Evolutionary conservation across 2,797 vertebrate genomes (phyloP).

Genomic region (Chelonia mydas): DNA sequence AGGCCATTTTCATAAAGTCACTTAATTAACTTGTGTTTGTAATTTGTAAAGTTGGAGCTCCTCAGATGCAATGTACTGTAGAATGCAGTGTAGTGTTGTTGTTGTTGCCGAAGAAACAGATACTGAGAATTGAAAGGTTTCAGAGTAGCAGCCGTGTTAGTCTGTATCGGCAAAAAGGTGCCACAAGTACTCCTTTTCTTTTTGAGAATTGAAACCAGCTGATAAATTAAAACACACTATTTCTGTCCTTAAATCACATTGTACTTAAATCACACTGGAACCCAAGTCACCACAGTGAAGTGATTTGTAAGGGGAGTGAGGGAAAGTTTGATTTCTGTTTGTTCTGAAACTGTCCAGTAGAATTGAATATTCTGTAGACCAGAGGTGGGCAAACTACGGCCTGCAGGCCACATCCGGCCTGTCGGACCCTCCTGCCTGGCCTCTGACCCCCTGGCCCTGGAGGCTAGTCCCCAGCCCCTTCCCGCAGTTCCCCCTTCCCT

Average conservation of each 20-base stretch:
- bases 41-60: background rate
- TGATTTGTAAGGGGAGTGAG: background rate
- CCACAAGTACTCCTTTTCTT: too few species aligned
- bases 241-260: background rate
- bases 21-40: background rate
- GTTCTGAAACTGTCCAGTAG: background rate
- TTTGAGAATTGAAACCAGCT: background rate
- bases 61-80: background rate
- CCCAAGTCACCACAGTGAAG: background rate
- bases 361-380: background rate
- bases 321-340: background rate
- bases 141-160: too few species aligned
- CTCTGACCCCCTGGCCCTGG: too few species aligned
- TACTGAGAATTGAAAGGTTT: background rate
- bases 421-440: too few species aligned
- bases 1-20: background rate
- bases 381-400: too few species aligned
- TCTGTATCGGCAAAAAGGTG: too few species aligned
- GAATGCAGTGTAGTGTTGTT: background rate
- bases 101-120: background rate
- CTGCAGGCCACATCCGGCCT: too few species aligned
- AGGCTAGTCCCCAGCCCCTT: too few species aligned
- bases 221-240: background rate
- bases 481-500: too few species aligned
- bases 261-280: background rate